Percentiles rank a stretch among this genome's conserved stretches.
Evolutionary conservation across 2,797 vertebrate species (phyloP).

Genomic region (Euthynnus affinis): DNA sequence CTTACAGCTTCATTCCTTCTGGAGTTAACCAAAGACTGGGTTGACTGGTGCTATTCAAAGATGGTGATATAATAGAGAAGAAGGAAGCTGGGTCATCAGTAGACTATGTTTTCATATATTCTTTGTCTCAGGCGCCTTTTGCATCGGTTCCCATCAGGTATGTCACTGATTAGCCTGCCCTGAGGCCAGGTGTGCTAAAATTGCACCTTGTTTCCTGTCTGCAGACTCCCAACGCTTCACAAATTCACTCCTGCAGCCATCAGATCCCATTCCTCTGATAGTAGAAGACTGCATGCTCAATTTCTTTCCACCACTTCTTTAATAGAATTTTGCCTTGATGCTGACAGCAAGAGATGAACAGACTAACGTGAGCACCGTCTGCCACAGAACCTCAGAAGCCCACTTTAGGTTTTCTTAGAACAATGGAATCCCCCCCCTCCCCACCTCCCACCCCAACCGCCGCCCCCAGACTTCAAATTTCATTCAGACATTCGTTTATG

Average conservation of each 20-base stretch:
- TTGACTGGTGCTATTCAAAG: slow-evolving; percentile 25
- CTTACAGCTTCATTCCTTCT: slow-evolving; percentile 17
- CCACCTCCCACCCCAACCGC: no score
- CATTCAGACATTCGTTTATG: slow-evolving; percentile 18
- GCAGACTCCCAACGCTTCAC: slow-evolving; percentile 6
- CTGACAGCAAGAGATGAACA: slow-evolving; percentile 11
- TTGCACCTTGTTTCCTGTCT: slow-evolving; percentile 26
- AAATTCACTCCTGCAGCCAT: slow-evolving; percentile 1
- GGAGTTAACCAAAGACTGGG: slow-evolving; percentile 39
- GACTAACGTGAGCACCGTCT: background rate
- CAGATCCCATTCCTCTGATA: slow-evolving; percentile 8
- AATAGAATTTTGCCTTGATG: background rate
- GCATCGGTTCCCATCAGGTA: slow-evolving; percentile 35
- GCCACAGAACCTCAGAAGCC: background rate
- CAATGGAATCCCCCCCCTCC: background rate
- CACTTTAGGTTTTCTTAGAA: background rate
- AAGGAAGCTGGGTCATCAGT: slow-evolving; percentile 10
- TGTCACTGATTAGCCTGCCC: slow-evolving; percentile 39
- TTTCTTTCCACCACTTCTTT: background rate
- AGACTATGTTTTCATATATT: slow-evolving; percentile 40
- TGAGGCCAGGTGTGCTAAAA: slow-evolving; percentile 35
- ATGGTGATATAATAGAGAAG: slow-evolving; percentile 34
- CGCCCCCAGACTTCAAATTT: slow-evolving; percentile 27
- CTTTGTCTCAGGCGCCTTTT: slow-evolving; percentile 29
- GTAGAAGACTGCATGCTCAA: background rate